These are phyloP conservation scores for Tetragnatha versicolor DNA, from an alignment of 1,140 invertebrate species.

Conservation along the genomic window DNA sequence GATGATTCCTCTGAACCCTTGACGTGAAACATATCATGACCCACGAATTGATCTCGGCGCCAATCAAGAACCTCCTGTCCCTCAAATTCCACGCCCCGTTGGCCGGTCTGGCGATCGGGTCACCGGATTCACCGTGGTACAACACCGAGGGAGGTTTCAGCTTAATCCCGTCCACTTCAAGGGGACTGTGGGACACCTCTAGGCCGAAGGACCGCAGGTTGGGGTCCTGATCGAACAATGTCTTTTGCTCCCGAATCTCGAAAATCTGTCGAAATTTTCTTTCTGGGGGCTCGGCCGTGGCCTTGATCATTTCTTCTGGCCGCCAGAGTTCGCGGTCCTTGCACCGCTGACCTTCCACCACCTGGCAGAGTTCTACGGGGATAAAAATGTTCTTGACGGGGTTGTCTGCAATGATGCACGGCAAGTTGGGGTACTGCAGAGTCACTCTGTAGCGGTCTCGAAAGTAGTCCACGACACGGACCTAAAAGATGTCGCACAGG, in stretches of 20 bases:
- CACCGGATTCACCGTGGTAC: conserved; percentile 10
- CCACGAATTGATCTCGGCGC: conserved; percentile 61
- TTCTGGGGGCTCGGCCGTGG: conserved; percentile 58
- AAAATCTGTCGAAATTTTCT: conserved; percentile 57
- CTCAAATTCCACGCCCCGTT: conserved; percentile 72
- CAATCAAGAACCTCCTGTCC: conserved; percentile 69
- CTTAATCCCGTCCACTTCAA: conserved; percentile 52
- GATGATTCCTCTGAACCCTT: conserved; percentile 1
- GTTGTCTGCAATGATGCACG: conserved; percentile 58
- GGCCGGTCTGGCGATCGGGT: background rate
- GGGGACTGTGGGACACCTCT: conserved; percentile 30
- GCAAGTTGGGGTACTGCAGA: conserved; percentile 59
- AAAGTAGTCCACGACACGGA: conserved; percentile 17
- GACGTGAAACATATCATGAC: conserved; percentile 55
- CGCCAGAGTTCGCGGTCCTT: conserved; percentile 49
- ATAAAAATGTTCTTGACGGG: conserved; percentile 56
- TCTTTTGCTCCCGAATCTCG: too few species aligned
- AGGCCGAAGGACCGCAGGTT: conserved; percentile 60
- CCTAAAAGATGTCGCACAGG: too few species aligned
- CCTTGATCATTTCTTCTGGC: conserved; percentile 54
- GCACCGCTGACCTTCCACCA: conserved; percentile 59
- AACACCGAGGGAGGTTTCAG: conserved; percentile 44
- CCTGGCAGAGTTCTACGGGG: conserved; percentile 61
- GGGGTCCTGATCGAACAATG: too few species aligned
- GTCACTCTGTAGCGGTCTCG: background rate